Evolutionary conservation across 2,113 vertebrate genomes (phyloP).

Genomic region (Periophthalmus modestus): DNA sequence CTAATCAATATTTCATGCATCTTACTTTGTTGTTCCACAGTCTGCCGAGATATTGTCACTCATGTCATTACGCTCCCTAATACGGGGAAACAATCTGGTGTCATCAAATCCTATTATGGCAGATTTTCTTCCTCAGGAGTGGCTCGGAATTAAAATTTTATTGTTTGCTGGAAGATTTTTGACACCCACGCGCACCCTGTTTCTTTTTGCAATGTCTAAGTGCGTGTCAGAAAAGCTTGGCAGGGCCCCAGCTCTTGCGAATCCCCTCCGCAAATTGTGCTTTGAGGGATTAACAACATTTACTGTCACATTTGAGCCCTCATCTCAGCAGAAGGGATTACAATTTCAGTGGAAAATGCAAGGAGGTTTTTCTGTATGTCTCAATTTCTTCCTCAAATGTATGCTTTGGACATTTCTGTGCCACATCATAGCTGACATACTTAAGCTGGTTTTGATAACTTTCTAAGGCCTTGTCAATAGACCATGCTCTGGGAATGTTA

Average conservation of each 20-base stretch:
- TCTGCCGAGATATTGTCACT: constrained; percentile 68
- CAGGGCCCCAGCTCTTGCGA: constrained; percentile 51
- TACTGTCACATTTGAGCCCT: constrained; percentile 63
- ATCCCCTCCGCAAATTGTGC: constrained; percentile 60
- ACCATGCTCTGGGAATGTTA: constrained; percentile 41
- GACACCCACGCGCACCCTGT: constrained; percentile 52
- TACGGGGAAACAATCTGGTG: constrained; percentile 71
- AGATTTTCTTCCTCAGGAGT: constrained; percentile 64
- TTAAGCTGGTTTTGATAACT: constrained; percentile 58
- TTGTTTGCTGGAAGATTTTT: constrained; percentile 64
- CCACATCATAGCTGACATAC: constrained; percentile 69
- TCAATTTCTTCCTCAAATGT: constrained; percentile 46
- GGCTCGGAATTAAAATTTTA: constrained; percentile 71
- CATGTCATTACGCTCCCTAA: constrained; percentile 67
- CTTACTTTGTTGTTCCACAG: constrained; percentile 63
- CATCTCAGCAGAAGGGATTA: constrained; percentile 56
- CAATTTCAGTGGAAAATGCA: constrained; percentile 38
- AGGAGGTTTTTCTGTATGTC: constrained; percentile 37
- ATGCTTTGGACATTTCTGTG: constrained; percentile 44
- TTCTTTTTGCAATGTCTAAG: constrained; percentile 66
- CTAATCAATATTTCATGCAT: constrained; percentile 73
- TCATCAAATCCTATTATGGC: constrained; percentile 71
- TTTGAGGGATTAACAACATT: constrained; percentile 68
- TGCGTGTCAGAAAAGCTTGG: constrained; percentile 61
- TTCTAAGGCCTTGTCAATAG: constrained; percentile 58